Percentiles rank a stretch among this genome's conserved stretches.
These are phyloP conservation scores for Eupithecia exiguata DNA, from an alignment of 2,888 invertebrate species.

Conservation along the genomic window DNA sequence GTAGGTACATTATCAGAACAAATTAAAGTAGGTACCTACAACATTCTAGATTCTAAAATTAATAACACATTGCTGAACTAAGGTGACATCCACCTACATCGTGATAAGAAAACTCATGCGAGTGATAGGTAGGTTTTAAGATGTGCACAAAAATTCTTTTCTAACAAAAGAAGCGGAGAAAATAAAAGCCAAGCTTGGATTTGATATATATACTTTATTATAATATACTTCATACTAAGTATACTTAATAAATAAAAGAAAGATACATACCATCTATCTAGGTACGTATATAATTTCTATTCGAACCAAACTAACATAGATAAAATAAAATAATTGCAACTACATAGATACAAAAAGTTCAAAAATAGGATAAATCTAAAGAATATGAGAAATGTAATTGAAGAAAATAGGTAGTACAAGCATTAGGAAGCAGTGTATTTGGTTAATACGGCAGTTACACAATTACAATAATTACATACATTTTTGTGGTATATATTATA, in stretches of 20 bases:
- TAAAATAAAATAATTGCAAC: not conserved
- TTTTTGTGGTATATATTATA: conserved; percentile 45
- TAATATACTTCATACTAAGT: conserved; percentile 37
- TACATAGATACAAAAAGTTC: not conserved
- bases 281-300: not conserved
- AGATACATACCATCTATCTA: conserved; percentile 3
- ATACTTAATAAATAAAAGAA: conserved; percentile 18
- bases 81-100: not conserved
- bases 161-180: conserved; percentile 13
- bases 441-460: conserved; percentile 59
- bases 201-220: conserved; percentile 57
- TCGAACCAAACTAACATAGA: conserved; percentile 2
- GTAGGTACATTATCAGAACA: not conserved
- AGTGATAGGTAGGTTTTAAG: conserved; percentile 7
- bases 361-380: not conserved
- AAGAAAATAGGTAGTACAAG: conserved; percentile 50
- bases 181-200: conserved; percentile 54
- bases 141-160: conserved; percentile 36
- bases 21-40: not conserved
- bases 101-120: conserved; percentile 28
- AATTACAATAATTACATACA: conserved; percentile 48
- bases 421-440: conserved; percentile 68
- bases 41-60: not conserved
- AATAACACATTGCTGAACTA: not conserved
- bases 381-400: conserved; percentile 14